phyloP scores from a whole-genome alignment of 2,113 vertebrate genomes.

The Sus scrofa region T2T-Sscrofa CM000814.6:78459001-78459500 shows the following conservation, averaged over 20 bases:
- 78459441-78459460: background rate
- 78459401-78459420: background rate
- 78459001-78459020: background rate
- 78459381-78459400: background rate
- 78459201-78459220: background rate
- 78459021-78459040: conserved; percentile 18
- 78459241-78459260: background rate
- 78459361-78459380: background rate
- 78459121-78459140: background rate
- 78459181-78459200: background rate
- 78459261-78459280: background rate
- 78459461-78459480: background rate
- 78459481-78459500: background rate
- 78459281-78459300: background rate
- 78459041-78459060: background rate
- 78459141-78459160: background rate
- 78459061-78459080: fast-evolving
- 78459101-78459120: background rate
- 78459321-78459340: background rate
- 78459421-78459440: background rate
- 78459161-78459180: background rate
- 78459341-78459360: background rate
- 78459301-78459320: background rate
- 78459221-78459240: background rate
- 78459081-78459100: background rate